Evolutionary conservation across 2,113 vertebrate species (phyloP).

Genomic region (Cervus canadensis): DNA sequence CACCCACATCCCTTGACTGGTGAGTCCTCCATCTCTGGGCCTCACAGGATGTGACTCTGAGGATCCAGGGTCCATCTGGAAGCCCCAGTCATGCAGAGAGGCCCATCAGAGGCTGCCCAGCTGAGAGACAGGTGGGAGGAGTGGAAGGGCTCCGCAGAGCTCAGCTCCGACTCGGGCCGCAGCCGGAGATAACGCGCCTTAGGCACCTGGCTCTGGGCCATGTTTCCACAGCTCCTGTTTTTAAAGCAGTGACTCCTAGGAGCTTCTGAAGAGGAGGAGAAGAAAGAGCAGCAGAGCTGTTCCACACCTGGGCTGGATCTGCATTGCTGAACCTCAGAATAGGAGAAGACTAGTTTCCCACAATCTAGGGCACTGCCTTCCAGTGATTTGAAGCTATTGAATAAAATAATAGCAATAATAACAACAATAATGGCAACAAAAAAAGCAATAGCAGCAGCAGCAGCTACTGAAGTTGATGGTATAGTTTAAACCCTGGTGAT

Average conservation of each 20-base stretch:
- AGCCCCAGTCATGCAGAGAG: neutral
- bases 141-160: neutral
- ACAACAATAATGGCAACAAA: neutral
- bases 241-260: slow-evolving; percentile 33
- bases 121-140: neutral
- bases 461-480: neutral
- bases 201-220: slow-evolving; percentile 50
- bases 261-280: neutral
- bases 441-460: neutral
- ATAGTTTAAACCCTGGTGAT: neutral
- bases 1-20: neutral
- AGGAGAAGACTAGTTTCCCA: neutral
- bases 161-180: neutral
- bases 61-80: neutral
- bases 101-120: neutral
- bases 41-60: neutral
- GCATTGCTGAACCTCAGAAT: neutral
- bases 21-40: neutral
- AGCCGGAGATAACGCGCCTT: neutral
- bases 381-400: neutral
- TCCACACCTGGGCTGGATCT: neutral
- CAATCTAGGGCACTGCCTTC: neutral
- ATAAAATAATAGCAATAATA: neutral
- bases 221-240: slow-evolving; percentile 40
- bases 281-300: neutral